phyloP scores from a whole-genome alignment of 1,140 invertebrate species.

The Euwallacea similis region DNA sequence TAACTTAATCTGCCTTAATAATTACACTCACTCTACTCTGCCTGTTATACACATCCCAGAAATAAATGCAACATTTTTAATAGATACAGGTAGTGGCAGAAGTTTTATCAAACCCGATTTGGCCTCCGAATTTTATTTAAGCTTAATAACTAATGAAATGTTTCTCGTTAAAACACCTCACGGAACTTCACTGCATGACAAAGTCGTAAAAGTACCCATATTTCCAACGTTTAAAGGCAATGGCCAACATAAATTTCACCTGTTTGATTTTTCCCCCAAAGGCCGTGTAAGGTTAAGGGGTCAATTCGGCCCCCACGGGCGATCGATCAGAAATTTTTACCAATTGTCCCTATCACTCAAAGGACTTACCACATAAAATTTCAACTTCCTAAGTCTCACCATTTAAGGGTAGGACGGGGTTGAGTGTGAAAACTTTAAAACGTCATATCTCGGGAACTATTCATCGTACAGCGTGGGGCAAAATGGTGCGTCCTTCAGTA shows the following conservation, averaged over 20 bases:
- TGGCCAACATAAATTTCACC: constrained; percentile 20
- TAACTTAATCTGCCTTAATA: constrained; percentile 10
- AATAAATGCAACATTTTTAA: constrained; percentile 36
- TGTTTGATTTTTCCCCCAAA: constrained; percentile 20
- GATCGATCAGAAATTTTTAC: too few species aligned
- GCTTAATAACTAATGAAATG: constrained; percentile 19
- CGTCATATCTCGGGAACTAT: too few species aligned
- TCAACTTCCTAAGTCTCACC: too few species aligned
- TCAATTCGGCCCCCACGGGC: too few species aligned
- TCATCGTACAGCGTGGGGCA: too few species aligned
- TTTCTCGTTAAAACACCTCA: constrained; percentile 33
- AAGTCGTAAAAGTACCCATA: constrained; percentile 23
- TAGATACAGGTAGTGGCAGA: constrained; percentile 35
- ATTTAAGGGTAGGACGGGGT: too few species aligned
- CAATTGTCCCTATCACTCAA: too few species aligned
- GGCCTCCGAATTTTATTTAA: constrained; percentile 17
- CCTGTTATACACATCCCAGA: constrained; percentile 6
- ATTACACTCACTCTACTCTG: constrained; percentile 2
- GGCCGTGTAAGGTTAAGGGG: too few species aligned
- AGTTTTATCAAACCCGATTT: constrained; percentile 30
- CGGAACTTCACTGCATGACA: constrained; percentile 21
- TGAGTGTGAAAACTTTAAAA: too few species aligned
- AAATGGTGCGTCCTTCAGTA: too few species aligned
- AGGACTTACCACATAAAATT: too few species aligned
- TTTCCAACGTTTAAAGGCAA: constrained; percentile 32